Base-by-base conservation (phyloP, 2,797 vertebrate species). In the Arrhamphus sclerolepis region DNA sequence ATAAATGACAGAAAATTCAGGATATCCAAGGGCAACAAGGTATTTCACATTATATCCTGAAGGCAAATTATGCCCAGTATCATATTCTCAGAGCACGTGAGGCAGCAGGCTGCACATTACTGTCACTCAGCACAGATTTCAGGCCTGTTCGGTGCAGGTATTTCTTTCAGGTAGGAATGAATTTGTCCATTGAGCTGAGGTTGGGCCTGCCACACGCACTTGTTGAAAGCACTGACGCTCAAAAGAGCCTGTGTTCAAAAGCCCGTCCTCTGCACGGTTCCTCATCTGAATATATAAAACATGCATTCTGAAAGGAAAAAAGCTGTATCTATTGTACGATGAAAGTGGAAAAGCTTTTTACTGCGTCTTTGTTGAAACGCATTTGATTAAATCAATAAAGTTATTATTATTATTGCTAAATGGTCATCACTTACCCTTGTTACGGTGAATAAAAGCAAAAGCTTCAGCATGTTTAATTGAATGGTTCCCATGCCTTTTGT, bases 61-160 rank as follows among this genome's bases (percentile, higher is more conserved):
- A 72, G 67, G 86, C 70, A 80, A 83, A 86, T 80, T 77, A 87
- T 67, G 77, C 53, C 70, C 76, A 68, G 79, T 80, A 89, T 91
- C 87, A 87, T 86, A 60, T 89, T 89, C 80, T 76, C 34, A 62
- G 80, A 73, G 78, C 72, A 81, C 58, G 70, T 77, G 79, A 68
- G 80, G 81, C 84, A 80, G 81, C 82, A 74, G 89, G 78, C 89
- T 74, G 84, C 90, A 89, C 80, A 89, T 92, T 89, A 90, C 83
- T 77, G 77, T 92, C 91, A 93, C 87, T 92, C 91, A 92, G 80
- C 89, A 84, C 89, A 89, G 88, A 88, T 88, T 89, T 89, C 77
- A 87, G 79, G 48, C 48, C 77, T 72, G 80, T 47, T 63, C 80
- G 58, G 80, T 41, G 75, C 81, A 79, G 85, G 85, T 87, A 85